Base-by-base conservation (phyloP, 37 sponge, comb jelly and placozoan species). In the Tethya wilhelma region DNA sequence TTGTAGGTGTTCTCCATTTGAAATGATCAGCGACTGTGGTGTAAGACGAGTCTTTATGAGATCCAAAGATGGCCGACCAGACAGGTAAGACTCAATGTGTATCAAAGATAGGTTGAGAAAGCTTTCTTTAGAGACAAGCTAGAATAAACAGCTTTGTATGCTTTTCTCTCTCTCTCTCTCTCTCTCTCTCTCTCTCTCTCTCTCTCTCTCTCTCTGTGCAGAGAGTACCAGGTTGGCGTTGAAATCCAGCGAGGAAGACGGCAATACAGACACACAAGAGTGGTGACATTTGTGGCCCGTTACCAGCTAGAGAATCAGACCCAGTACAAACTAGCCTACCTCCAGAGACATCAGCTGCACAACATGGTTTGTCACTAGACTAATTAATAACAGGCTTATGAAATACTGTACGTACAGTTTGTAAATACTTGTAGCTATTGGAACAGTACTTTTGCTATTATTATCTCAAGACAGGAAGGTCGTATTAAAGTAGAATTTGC, bases 301-400 rank as follows among this genome's bases (percentile, higher is more conserved):
- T 96, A 86, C 69, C 91, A 89, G 73, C 67, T 96, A 20, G 91
- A 89, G 82, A 96, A 96, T 86, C 57, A 68, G 45, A 91, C 94
- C 7, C 46, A 73, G 60, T 82, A 90, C 63, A 82, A 83, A 30
- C 9, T 96, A 22, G 79, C 81, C 19, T 96, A 90, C 59, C 57
- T 90, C 0, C 97, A 96, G 74, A 56, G 91, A 45, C 87, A 82
- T 60, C 86, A 85, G 28, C 64, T 82, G 0, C 29, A 44, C 11
- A 44, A 86, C 36, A 42, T 86, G 78, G 91, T n/a, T n/a, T n/a
- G n/a, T n/a, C n/a, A n/a, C n/a, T n/a, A n/a, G n/a, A n/a, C 78
- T 9, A 49, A 14, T 49, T 9, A 19, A 14, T 49, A 14, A 19
- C 9, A 9, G 14, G 9, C 14, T 14, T 19, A 14, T 49, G 53